Evolutionary conservation across 2,113 vertebrate genomes (phyloP).

Genomic region (Planiliza haematocheilus): DNA sequence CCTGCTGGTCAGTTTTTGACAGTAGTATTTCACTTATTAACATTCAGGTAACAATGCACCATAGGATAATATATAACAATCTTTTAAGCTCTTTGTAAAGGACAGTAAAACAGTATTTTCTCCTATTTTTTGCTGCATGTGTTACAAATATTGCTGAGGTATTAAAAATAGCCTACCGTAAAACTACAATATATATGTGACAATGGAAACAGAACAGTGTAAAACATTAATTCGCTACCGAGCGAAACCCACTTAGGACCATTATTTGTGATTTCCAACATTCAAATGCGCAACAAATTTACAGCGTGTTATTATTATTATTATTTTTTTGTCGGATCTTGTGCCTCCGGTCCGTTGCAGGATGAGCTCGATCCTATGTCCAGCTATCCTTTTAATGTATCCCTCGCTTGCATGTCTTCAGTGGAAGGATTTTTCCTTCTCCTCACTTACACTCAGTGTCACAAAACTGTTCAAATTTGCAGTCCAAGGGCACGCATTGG

Average conservation of each 20-base stretch:
- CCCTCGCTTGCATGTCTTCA: constrained; percentile 5
- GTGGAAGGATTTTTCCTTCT: neutral
- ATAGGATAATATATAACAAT: constrained; percentile 8
- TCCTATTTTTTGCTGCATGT: constrained; percentile 59
- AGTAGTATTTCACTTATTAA: constrained; percentile 5
- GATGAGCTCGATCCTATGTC: constrained; percentile 3
- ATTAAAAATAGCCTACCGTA: constrained; percentile 32
- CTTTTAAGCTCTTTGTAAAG: constrained; percentile 42
- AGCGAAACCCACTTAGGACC: neutral
- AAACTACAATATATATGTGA: constrained; percentile 11
- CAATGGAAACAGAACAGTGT: constrained; percentile 12
- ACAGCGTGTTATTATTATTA: constrained; percentile 13
- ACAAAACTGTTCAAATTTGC: constrained; percentile 39
- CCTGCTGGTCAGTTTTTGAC: constrained; percentile 1
- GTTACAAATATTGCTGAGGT: constrained; percentile 37
- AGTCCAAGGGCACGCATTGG: neutral
- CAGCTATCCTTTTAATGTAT: constrained; percentile 5
- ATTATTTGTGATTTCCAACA: constrained; percentile 45
- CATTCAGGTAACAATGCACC: constrained; percentile 24
- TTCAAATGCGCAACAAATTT: constrained; percentile 27
- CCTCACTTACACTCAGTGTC: neutral
- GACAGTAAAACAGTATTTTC: constrained; percentile 40
- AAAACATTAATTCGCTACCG: constrained; percentile 28
- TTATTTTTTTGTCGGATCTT: constrained; percentile 19
- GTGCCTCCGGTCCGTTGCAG: constrained; percentile 4